Evolutionary conservation across 2,797 vertebrate genomes (phyloP), one percentile per base, ranked within the genome.

Genomic region (Gymnodraco acuticeps): DNA sequence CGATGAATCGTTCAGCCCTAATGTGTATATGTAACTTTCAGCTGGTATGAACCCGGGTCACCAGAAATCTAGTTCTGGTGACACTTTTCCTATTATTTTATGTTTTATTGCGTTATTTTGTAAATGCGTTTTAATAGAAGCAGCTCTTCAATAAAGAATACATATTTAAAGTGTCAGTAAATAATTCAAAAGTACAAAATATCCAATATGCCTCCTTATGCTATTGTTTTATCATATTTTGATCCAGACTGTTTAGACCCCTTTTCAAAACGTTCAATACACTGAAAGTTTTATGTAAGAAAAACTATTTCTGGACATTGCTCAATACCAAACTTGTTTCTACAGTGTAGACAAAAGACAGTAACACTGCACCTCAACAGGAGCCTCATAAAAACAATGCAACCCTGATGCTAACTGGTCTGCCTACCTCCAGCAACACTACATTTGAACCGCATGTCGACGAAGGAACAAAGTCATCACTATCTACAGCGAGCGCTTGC

Each of bases 391-490:
- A 84, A 87, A 82, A 84, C 82, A 80, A 86, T 78, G 80, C 79
- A 83, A 84, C 69, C 75, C 51, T 31, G 73, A 73, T 43, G 70
- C 70, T 77, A 27, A 72, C 81, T 11, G 54, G 79, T 78, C 82
- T 67, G 48, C 41, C 69, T 77, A 81, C 81, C 81, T 86, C 82
- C 84, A 66, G 70, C 84, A 77, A 59, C 87, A 77, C 81, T 82
- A 82, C 84, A 83, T 81, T 80, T 87, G 84, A 91, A 88, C 81
- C 72, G 84, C 42, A 75, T 89, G 87, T 89, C 75, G 75, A 89
- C 90, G 81, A 86, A 87, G 88, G 89, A 89, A 92, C 89, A 90
- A 89, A 92, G 92, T 91, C 91, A 91, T 93, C 92, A 90, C 89
- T 89, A 93, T 92, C 92, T 88, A 69, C 87, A 80, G 86, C 77